Evolutionary conservation across 2,113 vertebrate species (phyloP).

Genomic region (Ciconia maguari): DNA sequence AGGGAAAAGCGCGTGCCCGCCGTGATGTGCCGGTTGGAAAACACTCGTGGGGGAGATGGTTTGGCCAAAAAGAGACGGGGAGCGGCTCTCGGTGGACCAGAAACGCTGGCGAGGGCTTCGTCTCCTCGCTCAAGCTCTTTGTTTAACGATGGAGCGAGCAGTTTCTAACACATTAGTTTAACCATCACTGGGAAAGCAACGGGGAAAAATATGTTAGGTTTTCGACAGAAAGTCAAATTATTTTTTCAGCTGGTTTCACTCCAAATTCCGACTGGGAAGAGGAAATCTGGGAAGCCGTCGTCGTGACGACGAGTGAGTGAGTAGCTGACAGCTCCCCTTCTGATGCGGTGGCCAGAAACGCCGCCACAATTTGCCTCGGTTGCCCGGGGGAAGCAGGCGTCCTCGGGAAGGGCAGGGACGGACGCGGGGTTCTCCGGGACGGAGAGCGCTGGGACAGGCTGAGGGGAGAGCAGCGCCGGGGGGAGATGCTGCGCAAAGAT

Average conservation of each 20-base stretch:
- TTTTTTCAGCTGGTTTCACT: conserved; percentile 22
- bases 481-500: not conserved
- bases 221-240: not conserved
- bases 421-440: not conserved
- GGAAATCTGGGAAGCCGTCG: not conserved
- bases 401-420: not conserved
- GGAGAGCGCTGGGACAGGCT: not conserved
- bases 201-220: not conserved
- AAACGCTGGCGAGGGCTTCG: not conserved
- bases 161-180: not conserved
- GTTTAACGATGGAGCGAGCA: not conserved
- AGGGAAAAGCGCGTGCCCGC: fast-evolving
- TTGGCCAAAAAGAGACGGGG: not conserved
- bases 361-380: fast-evolving
- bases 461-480: not conserved
- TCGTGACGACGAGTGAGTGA: fast-evolving
- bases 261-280: not conserved
- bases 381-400: not conserved
- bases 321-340: not conserved
- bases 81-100: not conserved
- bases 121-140: not conserved
- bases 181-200: not conserved
- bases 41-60: not conserved
- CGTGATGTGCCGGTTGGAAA: fast-evolving
- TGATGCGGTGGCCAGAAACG: not conserved